A percentile compares a stretch with the other conserved stretches of the same genome.
Conservation (phyloP, 2,888 invertebrate species). For the Aleiodes testaceus region DNA sequence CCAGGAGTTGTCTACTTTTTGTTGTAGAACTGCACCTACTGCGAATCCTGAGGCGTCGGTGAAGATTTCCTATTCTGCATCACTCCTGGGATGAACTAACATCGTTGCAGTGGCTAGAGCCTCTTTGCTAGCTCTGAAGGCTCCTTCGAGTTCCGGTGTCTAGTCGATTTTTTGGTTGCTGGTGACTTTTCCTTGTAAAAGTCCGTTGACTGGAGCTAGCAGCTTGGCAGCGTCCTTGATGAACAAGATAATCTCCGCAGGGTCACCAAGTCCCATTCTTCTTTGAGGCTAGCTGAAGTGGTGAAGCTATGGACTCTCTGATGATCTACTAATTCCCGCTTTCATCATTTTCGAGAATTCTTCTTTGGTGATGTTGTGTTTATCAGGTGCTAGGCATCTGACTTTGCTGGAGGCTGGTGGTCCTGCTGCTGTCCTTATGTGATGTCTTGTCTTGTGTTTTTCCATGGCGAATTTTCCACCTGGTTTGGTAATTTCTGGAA, state of each 20-base stretch:
- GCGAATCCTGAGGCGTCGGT: constrained; percentile 36
- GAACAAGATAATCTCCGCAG: neutral
- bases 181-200: neutral
- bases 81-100: neutral
- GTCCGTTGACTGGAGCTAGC: neutral
- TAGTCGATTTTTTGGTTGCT: neutral
- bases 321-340: neutral
- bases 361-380: neutral
- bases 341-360: neutral
- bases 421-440: neutral
- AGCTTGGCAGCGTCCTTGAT: neutral
- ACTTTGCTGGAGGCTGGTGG: constrained; percentile 6
- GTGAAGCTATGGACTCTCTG: neutral
- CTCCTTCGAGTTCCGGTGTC: neutral
- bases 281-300: constrained; percentile 4
- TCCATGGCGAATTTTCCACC: neutral
- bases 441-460: neutral
- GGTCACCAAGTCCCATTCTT: neutral
- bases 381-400: neutral
- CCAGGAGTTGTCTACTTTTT: neutral
- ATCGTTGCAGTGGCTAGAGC: constrained; percentile 24
- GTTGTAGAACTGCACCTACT: constrained; percentile 15
- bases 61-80: constrained; percentile 23
- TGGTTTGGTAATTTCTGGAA: constrained; percentile 1
- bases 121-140: neutral